These are phyloP conservation scores for Cinclus cinclus DNA, from an alignment of 2,113 vertebrate genomes.

Conservation along the genomic window DNA sequence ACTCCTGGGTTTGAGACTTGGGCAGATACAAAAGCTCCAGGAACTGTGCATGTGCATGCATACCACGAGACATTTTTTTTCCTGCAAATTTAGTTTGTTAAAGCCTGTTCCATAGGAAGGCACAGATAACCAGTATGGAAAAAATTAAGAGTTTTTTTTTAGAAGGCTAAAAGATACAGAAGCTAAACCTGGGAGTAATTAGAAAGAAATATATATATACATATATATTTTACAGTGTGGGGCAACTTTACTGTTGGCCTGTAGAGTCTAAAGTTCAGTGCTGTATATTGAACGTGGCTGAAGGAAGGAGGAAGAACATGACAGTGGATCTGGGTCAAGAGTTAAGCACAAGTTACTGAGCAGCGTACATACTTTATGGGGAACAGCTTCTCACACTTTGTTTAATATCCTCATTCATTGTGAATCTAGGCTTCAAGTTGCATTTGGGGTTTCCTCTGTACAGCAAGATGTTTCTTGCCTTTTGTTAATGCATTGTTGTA, in stretches of 20 bases:
- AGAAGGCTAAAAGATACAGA: slow-evolving; percentile 66
- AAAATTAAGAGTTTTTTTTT: slow-evolving; percentile 64
- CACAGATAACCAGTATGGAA: slow-evolving; percentile 73
- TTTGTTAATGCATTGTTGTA: slow-evolving; percentile 98
- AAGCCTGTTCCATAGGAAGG: slow-evolving; percentile 85
- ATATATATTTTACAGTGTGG: slow-evolving; percentile 55
- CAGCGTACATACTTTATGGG: slow-evolving; percentile 79
- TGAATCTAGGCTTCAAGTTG: slow-evolving; percentile 87
- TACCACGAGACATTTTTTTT: slow-evolving; percentile 84
- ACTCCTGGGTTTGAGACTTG: slow-evolving; percentile 94
- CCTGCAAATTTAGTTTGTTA: slow-evolving; percentile 85
- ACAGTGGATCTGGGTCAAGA: slow-evolving; percentile 60
- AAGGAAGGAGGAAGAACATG: slow-evolving; percentile 61
- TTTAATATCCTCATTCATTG: slow-evolving; percentile 83
- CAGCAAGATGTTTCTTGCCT: slow-evolving; percentile 87
- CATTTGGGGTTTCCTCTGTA: slow-evolving; percentile 86
- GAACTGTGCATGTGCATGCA: slow-evolving; percentile 99
- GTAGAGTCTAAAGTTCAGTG: slow-evolving; percentile 62
- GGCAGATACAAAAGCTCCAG: slow-evolving; percentile 66
- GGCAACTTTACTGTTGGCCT: slow-evolving; percentile 63
- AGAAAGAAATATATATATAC: slow-evolving; percentile 70
- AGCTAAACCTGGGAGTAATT: slow-evolving; percentile 66
- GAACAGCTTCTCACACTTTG: slow-evolving; percentile 86
- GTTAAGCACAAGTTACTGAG: slow-evolving; percentile 83
- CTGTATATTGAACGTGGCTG: slow-evolving; percentile 65